Evolutionary conservation across 2,797 vertebrate genomes (phyloP).

Genomic region (Myiotriccus ornatus): DNA sequence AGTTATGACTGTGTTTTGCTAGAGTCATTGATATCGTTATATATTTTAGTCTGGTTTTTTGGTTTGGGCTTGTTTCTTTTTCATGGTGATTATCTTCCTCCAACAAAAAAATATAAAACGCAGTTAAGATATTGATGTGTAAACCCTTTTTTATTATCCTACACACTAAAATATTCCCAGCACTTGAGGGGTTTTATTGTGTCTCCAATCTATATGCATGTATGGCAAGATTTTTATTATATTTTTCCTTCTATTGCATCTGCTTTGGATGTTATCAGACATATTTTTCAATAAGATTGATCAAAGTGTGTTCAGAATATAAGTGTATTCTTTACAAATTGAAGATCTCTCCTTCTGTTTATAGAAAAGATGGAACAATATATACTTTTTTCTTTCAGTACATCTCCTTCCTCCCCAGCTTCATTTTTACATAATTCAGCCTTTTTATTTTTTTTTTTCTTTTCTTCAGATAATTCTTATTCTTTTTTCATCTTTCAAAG

Average conservation of each 20-base stretch:
- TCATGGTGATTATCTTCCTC: neutral
- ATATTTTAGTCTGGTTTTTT: neutral
- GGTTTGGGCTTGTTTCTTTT: neutral
- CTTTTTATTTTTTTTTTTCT: neutral
- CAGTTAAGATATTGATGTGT: neutral
- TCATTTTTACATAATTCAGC: neutral
- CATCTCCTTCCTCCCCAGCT: neutral
- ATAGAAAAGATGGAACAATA: slow-evolving; percentile 25
- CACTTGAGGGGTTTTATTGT: neutral
- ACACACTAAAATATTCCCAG: slow-evolving; percentile 18
- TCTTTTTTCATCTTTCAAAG: neutral
- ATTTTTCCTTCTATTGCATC: neutral
- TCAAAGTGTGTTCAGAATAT: slow-evolving; percentile 37
- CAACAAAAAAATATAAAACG: neutral
- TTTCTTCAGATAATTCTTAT: neutral
- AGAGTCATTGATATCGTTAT: neutral
- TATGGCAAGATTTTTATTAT: slow-evolving; percentile 41
- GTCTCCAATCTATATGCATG: neutral
- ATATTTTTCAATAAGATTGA: slow-evolving; percentile 56
- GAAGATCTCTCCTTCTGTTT: neutral
- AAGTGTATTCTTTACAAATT: slow-evolving; percentile 16
- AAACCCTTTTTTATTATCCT: neutral
- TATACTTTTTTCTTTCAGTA: neutral
- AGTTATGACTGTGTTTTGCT: neutral
- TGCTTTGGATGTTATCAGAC: slow-evolving; percentile 14